Evolutionary conservation across 2,797 vertebrate genomes (phyloP).

Genomic region (Miichthys miiuy): DNA sequence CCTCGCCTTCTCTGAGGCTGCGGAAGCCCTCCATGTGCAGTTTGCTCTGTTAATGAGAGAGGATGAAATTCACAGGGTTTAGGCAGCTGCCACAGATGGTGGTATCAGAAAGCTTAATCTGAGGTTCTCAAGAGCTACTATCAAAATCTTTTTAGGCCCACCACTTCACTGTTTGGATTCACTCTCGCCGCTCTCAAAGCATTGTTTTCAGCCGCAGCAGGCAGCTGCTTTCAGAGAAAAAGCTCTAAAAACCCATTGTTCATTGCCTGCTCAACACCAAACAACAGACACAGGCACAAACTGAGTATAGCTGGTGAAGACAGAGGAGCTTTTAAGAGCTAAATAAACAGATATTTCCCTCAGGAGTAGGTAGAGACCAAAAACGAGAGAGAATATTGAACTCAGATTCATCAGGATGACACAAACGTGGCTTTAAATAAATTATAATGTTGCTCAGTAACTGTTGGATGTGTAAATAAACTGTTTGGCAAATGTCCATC

Average conservation of each 20-base stretch:
- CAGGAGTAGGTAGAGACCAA: neutral
- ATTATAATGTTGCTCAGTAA: neutral
- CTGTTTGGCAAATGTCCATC: neutral
- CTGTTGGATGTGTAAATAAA: neutral
- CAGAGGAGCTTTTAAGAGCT: no score
- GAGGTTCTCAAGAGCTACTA: neutral
- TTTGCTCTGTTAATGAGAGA: constrained; percentile 87
- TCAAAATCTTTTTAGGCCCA: neutral
- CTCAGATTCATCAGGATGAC: neutral
- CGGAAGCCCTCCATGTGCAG: constrained; percentile 97
- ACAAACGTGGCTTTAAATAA: neutral
- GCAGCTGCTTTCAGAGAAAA: neutral
- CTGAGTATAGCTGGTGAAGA: no score
- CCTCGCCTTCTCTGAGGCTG: constrained; percentile 94
- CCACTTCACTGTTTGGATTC: neutral
- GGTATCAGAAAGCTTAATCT: neutral
- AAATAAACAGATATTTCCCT: neutral
- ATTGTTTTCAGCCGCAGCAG: neutral
- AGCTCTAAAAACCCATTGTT: neutral
- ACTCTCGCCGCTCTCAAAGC: neutral
- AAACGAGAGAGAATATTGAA: neutral
- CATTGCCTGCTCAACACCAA: neutral
- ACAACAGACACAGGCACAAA: neutral
- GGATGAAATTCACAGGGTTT: neutral
- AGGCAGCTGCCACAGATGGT: neutral